Evolutionary conservation across 2,113 vertebrate species (phyloP).

Genomic region (Candoia aspera): DNA sequence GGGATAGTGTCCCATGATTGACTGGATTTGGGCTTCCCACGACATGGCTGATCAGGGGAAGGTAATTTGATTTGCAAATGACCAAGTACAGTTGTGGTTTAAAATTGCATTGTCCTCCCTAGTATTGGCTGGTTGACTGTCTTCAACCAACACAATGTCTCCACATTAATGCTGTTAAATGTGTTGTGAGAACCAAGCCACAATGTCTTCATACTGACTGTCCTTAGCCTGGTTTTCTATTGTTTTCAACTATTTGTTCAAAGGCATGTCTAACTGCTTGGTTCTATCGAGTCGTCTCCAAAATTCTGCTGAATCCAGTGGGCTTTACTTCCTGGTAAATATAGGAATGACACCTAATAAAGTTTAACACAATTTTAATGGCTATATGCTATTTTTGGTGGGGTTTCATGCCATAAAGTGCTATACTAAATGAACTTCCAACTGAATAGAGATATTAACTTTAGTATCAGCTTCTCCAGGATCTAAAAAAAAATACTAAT

Average conservation of each 20-base stretch:
- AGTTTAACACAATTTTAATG: background rate
- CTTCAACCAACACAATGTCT: background rate
- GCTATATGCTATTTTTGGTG: background rate
- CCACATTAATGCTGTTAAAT: background rate
- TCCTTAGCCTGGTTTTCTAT: background rate
- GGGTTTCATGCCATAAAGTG: background rate
- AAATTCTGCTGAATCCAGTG: background rate
- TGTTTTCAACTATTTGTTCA: background rate
- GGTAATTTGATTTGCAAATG: background rate
- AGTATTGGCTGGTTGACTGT: background rate
- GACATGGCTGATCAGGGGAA: background rate
- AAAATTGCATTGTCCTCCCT: background rate
- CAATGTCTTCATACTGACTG: background rate
- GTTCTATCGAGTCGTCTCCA: background rate
- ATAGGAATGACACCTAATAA: background rate
- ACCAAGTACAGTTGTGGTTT: background rate
- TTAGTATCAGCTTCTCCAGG: background rate
- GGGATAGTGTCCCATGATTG: background rate
- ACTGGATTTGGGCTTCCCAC: background rate
- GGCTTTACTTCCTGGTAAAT: background rate
- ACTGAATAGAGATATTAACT: background rate
- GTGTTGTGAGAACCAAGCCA: background rate
- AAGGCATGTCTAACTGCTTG: background rate
- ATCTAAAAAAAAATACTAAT: background rate
- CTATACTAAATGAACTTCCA: background rate